These are phyloP conservation scores for Protosalanx chinensis DNA, from an alignment of 2,797 vertebrate species.

Conservation along the genomic window DNA sequence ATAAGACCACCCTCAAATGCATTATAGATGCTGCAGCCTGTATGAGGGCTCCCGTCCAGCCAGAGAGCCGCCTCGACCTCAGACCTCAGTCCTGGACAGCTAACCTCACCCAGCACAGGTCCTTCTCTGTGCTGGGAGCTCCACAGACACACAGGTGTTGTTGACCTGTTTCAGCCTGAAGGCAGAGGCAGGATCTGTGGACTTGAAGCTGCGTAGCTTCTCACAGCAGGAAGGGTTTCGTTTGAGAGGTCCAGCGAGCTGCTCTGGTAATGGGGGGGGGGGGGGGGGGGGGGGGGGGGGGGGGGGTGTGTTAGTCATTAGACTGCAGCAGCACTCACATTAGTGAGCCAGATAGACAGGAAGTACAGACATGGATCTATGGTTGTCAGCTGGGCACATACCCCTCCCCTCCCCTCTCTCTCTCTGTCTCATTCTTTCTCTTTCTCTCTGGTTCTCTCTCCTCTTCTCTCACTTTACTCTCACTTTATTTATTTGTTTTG, in stretches of 20 bases:
- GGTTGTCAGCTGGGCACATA: not conserved
- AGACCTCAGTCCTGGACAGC: too few relatives aligned
- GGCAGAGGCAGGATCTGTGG: too few relatives aligned
- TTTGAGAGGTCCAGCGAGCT: too few relatives aligned
- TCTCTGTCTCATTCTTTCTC: not conserved
- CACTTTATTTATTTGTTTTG: too few relatives aligned
- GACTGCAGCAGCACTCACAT: not conserved
- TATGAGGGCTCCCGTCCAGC: not conserved
- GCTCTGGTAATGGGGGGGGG: not conserved
- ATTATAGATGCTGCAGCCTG: constrained; percentile 16
- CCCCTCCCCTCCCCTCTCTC: not conserved
- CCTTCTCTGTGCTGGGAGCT: not conserved
- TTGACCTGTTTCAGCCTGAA: not conserved
- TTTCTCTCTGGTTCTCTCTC: not conserved
- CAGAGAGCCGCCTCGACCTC: too few relatives aligned
- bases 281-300: too few relatives aligned
- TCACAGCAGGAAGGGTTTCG: too few relatives aligned
- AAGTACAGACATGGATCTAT: not conserved
- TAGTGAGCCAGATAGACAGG: not conserved
- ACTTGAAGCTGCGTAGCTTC: too few relatives aligned
- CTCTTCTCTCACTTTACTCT: not conserved
- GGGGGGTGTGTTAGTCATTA: not conserved
- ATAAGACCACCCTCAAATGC: constrained; percentile 9
- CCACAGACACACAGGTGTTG: not conserved
- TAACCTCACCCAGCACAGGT: not conserved